These are phyloP conservation scores for Helarctos malayanus DNA, from an alignment of 2,797 vertebrate genomes.

Conservation along the genomic window DNA sequence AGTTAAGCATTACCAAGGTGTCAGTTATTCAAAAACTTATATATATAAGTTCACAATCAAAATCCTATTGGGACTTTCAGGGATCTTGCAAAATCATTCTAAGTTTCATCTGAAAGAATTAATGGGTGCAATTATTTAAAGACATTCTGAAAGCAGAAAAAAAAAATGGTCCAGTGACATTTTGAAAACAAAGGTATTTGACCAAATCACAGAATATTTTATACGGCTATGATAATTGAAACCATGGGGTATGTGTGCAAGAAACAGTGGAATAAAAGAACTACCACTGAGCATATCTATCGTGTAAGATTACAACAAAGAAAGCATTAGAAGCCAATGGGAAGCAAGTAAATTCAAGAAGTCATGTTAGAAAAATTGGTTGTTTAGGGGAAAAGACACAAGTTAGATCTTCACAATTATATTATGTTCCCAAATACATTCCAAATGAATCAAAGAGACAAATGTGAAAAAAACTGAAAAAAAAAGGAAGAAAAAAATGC, in stretches of 20 bases:
- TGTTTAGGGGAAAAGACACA: conserved; percentile 42
- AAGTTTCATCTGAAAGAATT: background rate
- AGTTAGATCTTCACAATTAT: background rate
- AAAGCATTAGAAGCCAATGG: background rate
- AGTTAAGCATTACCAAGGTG: background rate
- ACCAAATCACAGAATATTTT: background rate
- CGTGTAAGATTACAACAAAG: background rate
- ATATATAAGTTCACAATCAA: background rate
- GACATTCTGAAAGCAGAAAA: background rate
- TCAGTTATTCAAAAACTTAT: background rate
- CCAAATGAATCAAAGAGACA: conserved; percentile 10
- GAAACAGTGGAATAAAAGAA: background rate
- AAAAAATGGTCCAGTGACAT: background rate
- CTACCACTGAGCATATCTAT: background rate
- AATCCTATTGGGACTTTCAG: background rate
- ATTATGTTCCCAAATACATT: background rate
- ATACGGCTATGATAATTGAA: background rate
- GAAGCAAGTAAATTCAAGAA: conserved; percentile 7
- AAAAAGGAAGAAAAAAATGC: background rate
- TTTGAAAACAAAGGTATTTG: background rate
- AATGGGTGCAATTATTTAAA: background rate
- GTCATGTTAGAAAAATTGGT: background rate
- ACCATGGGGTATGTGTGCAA: background rate
- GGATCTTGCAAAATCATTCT: background rate
- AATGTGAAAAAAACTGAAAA: background rate